Evolutionary conservation across 2,113 vertebrate species (phyloP), one percentile per base, ranked within the genome.

Genomic region (Poeciliopsis turrubarensis): DNA sequence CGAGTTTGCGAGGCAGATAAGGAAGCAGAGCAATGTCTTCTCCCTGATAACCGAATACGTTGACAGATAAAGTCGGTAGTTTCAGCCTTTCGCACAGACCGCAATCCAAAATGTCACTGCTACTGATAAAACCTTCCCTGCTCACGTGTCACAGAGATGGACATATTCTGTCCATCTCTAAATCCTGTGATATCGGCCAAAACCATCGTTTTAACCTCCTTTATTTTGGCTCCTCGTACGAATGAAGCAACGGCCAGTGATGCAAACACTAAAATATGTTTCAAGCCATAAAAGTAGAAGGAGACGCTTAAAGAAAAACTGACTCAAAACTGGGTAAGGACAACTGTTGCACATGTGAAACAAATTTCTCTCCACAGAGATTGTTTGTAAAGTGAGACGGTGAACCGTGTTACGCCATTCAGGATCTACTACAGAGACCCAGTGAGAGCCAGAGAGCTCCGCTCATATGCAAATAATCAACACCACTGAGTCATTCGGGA

Each of bases 1-100:
- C 14, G 39, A 41, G 39, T 41, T 15, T 41, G 39, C 1, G 39
- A 41, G 14, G 5, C 34, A 32, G n/a, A 31, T 54, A 69, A 47
- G n/a, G 27, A 44, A 54, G n/a, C 14, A 31, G n/a, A 65, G 47
- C 3, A 64, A 32, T 66, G 84, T 72, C 75, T 73, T 70, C 17
- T 26, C 29, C 51, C 72, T 87, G 87, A 85, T 81, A 83, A 78
- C 72, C 15, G 57, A 54, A 70, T 27, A 60, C 39, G 67, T 80
- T 83, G 60, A 54, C 66, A 72, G 87, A 85, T 87, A 89, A 77
- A 70, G 57, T 14, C n/a, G 54, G 51, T 15, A 1, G 57, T 26
- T 60, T 57, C 31, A 62, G 64, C 34, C 41, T 0, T 0, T 2
- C 9, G 22, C n/a, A 10, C 57, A 70, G 57, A 77, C 64, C 51